Conservation (phyloP, 2,888 invertebrate species). For the Philopedon plagiatum region DNA sequence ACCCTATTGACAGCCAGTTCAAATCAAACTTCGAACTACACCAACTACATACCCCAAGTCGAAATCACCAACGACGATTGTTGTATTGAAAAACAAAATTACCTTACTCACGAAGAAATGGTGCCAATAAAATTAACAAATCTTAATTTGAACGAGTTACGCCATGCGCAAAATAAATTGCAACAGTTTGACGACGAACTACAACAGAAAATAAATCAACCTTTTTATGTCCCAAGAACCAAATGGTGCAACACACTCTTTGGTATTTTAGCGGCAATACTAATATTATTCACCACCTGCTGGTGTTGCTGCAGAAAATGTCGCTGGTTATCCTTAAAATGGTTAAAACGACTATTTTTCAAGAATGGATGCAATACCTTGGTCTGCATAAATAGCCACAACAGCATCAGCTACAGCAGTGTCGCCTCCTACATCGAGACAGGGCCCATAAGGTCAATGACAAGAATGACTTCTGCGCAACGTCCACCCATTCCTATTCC, state of each 20-base stretch:
- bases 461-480: no score
- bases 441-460: no score
- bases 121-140: constrained; percentile 27
- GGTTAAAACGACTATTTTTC: not conserved
- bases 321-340: not conserved
- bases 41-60: constrained; percentile 18
- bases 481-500: no score
- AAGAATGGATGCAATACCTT: not conserved
- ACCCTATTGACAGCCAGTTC: constrained; percentile 4
- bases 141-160: constrained; percentile 38
- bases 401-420: not conserved
- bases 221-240: constrained; percentile 21
- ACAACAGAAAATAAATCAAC: constrained; percentile 29
- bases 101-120: no score
- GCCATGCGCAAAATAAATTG: constrained; percentile 40
- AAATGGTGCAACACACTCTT: constrained; percentile 38
- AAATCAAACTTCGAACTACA: constrained; percentile 22
- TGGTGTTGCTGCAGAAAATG: not conserved
- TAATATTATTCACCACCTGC: not conserved
- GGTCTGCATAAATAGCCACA: not conserved
- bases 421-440: not conserved
- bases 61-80: constrained; percentile 26
- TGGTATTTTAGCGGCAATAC: not conserved
- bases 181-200: constrained; percentile 42
- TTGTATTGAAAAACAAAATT: constrained; percentile 21